Percentiles rank a stretch among this genome's conserved stretches.
These are phyloP conservation scores for Caprella mutica DNA, from an alignment of 2,888 invertebrate species.

Conservation along the genomic window DNA sequence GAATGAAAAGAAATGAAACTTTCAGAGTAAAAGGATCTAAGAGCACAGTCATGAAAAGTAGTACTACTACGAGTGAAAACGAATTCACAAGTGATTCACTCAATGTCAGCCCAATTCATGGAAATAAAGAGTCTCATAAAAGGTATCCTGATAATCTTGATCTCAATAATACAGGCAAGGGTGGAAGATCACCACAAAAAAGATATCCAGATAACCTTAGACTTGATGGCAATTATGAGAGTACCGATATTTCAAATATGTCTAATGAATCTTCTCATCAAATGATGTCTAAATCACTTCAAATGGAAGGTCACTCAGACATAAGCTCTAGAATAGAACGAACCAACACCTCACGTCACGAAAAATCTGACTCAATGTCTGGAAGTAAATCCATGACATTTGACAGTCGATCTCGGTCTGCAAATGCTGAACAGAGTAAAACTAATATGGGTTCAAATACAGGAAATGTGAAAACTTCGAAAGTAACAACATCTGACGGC, in stretches of 20 bases:
- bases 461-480: conserved; percentile 16
- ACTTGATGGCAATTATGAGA: conserved; percentile 31
- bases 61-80: conserved; percentile 34
- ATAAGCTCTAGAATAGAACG: too few species aligned
- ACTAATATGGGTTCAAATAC: neutral
- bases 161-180: conserved; percentile 20
- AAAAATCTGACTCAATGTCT: neutral
- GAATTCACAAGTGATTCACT: conserved; percentile 24
- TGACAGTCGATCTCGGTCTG: too few species aligned
- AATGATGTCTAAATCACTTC: neutral
- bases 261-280: neutral
- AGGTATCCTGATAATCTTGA: conserved; percentile 27
- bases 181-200: conserved; percentile 24
- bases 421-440: too few species aligned
- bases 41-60: conserved; percentile 31
- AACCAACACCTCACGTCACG: too few species aligned
- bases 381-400: neutral
- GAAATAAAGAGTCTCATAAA: conserved; percentile 20
- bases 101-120: conserved; percentile 34
- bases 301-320: neutral
- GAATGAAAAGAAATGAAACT: conserved; percentile 28
- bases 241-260: conserved; percentile 4
- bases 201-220: conserved; percentile 31
- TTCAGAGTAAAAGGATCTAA: conserved; percentile 26
- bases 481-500: conserved; percentile 27